Conservation (phyloP, 2,797 vertebrate species). For the Melopsittacus undulatus region DNA sequence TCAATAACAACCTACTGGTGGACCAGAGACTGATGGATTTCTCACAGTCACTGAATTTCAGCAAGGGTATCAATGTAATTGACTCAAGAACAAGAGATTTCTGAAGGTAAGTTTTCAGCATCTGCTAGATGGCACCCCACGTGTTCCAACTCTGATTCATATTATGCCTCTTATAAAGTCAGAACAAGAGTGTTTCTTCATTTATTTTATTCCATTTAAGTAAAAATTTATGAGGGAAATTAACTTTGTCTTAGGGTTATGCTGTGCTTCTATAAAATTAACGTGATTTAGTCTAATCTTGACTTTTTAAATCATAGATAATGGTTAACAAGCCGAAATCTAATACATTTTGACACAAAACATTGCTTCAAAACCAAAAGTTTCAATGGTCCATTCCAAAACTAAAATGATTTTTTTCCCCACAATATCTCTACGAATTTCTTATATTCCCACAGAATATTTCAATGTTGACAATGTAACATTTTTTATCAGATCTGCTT, state of each 20-base stretch:
- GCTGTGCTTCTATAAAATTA: slow-evolving; percentile 6
- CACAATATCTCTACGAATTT: neutral
- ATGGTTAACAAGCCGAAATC: slow-evolving; percentile 39
- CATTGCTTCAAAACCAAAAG: slow-evolving; percentile 10
- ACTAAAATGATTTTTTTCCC: neutral
- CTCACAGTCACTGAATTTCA: neutral
- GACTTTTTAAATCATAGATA: slow-evolving; percentile 41
- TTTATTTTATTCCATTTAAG: slow-evolving; percentile 46
- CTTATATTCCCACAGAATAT: neutral
- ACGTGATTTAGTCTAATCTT: neutral
- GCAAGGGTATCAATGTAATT: neutral
- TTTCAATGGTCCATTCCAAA: slow-evolving; percentile 31
- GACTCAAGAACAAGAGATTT: neutral
- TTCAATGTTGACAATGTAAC: neutral
- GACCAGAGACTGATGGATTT: neutral
- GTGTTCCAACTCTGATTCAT: neutral
- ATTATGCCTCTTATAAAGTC: neutral
- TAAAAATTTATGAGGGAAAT: slow-evolving; percentile 44
- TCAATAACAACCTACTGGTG: neutral
- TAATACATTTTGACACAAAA: slow-evolving; percentile 54
- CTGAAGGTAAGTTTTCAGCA: neutral
- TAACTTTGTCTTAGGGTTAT: slow-evolving; percentile 38
- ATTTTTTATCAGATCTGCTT: neutral
- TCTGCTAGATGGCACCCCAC: neutral
- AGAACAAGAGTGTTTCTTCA: neutral